A percentile compares a stretch with the other conserved stretches of the same genome.
phyloP scores from a whole-genome alignment of 2,113 vertebrate species.

The Pogona vitticeps region DNA sequence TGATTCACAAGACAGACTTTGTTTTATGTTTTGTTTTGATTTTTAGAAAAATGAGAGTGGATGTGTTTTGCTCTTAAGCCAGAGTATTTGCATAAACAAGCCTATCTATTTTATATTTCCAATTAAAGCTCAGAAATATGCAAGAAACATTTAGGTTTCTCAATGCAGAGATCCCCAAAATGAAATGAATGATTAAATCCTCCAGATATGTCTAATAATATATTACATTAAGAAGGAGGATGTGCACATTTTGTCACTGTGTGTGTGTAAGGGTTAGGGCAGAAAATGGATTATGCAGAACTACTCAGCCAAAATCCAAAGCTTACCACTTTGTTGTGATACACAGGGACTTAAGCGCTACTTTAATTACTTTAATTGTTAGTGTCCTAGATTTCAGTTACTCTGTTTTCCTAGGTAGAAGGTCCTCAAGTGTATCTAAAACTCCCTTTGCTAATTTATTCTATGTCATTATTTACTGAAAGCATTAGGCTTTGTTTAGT shows the following conservation, averaged over 20 bases:
- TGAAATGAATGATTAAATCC: accelerated
- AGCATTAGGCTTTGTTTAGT: conserved; percentile 42
- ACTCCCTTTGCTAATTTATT: conserved; percentile 48
- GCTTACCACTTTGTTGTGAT: conserved; percentile 49
- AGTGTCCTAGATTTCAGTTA: conserved; percentile 51
- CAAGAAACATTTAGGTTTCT: conserved; percentile 21
- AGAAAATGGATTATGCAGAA: neutral
- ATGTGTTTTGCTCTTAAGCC: neutral
- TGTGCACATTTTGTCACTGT: neutral
- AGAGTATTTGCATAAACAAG: conserved; percentile 6
- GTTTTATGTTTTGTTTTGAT: neutral
- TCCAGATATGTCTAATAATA: neutral
- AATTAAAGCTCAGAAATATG: conserved; percentile 20
- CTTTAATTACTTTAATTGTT: conserved; percentile 63
- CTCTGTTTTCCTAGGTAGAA: conserved; percentile 54
- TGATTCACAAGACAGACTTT: neutral
- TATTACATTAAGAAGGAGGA: conserved; percentile 11
- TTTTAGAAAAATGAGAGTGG: neutral
- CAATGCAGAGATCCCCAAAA: neutral
- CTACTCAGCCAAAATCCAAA: conserved; percentile 38
- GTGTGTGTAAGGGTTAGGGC: neutral
- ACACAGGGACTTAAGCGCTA: conserved; percentile 33
- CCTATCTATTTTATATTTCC: conserved; percentile 26
- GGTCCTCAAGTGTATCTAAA: conserved; percentile 38
- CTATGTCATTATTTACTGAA: conserved; percentile 46